Evolutionary conservation across 1,140 invertebrate genomes (phyloP).

Genomic region (Copidosoma floridanum): DNA sequence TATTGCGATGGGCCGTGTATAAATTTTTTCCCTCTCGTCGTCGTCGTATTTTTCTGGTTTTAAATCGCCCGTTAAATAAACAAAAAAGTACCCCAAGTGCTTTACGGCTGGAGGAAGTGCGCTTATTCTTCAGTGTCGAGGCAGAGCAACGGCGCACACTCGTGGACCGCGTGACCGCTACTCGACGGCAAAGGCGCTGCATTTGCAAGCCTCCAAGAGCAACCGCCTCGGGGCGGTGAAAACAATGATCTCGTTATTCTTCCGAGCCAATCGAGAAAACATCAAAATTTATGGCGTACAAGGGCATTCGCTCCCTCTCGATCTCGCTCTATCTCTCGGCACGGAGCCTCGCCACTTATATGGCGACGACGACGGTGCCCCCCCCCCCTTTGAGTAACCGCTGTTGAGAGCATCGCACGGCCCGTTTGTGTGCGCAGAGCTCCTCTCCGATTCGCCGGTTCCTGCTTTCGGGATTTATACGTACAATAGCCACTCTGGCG

Average conservation of each 20-base stretch:
- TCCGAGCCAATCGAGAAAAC: slow-evolving; percentile 38
- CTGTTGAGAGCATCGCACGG: background rate
- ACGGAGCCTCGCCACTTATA: slow-evolving; percentile 19
- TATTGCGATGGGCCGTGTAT: too few species aligned
- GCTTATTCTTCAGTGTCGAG: slow-evolving; percentile 6
- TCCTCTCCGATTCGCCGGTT: slow-evolving; percentile 11
- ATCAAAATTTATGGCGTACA: slow-evolving; percentile 40
- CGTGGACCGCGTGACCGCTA: background rate
- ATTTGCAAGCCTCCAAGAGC: slow-evolving; percentile 28
- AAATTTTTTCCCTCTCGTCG: too few species aligned
- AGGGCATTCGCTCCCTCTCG: slow-evolving; percentile 36
- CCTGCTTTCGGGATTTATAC: slow-evolving; percentile 41
- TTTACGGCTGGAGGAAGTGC: slow-evolving; percentile 10
- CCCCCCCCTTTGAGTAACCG: slow-evolving; percentile 18
- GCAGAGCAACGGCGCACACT: too few species aligned
- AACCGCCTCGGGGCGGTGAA: slow-evolving; percentile 31
- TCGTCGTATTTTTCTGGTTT: too few species aligned
- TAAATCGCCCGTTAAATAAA: too few species aligned
- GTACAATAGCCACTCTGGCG: slow-evolving; percentile 41
- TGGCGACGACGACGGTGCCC: slow-evolving; percentile 1
- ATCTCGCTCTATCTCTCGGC: slow-evolving; percentile 10
- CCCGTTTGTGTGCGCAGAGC: background rate
- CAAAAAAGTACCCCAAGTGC: too few species aligned
- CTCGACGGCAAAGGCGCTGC: background rate
- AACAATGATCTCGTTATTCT: slow-evolving; percentile 52